These are phyloP conservation scores for Emydura subglobosa DNA, from an alignment of 2,113 vertebrate species.

Conservation along the genomic window DNA sequence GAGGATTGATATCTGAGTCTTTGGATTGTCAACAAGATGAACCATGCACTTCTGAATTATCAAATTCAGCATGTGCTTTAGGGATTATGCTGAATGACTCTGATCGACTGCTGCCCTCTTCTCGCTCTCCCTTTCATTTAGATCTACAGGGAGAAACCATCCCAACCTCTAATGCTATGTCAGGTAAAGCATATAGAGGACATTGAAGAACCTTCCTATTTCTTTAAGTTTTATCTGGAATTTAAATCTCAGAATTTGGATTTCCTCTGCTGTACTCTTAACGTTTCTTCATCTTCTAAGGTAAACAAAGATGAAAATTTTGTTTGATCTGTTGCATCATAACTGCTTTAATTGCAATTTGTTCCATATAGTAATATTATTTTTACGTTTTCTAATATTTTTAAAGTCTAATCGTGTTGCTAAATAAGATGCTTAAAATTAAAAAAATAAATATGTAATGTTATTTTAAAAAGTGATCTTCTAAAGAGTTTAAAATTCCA, in stretches of 20 bases:
- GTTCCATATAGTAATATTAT: neutral
- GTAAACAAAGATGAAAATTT: neutral
- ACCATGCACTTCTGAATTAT: neutral
- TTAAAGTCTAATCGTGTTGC: neutral
- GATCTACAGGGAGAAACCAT: constrained; percentile 21
- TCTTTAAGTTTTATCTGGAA: neutral
- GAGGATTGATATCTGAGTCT: neutral
- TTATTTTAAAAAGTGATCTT: neutral
- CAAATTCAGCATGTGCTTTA: constrained; percentile 39
- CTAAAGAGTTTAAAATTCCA: neutral
- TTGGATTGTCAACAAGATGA: neutral
- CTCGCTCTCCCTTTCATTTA: constrained; percentile 35
- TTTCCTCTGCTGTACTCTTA: constrained; percentile 25
- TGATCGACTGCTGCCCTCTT: constrained; percentile 52
- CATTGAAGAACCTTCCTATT: neutral
- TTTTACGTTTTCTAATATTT: neutral
- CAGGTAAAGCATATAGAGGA: constrained; percentile 74
- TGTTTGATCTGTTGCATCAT: neutral
- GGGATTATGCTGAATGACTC: constrained; percentile 69
- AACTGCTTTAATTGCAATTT: neutral
- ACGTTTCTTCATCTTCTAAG: neutral
- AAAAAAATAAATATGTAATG: neutral
- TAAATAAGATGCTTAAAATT: neutral
- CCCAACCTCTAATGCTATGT: constrained; percentile 31
- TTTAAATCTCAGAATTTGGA: neutral